Percentiles rank a stretch among this genome's conserved stretches.
Evolutionary conservation across 2,113 vertebrate species (phyloP).

Genomic region (Oostethus manadensis): DNA sequence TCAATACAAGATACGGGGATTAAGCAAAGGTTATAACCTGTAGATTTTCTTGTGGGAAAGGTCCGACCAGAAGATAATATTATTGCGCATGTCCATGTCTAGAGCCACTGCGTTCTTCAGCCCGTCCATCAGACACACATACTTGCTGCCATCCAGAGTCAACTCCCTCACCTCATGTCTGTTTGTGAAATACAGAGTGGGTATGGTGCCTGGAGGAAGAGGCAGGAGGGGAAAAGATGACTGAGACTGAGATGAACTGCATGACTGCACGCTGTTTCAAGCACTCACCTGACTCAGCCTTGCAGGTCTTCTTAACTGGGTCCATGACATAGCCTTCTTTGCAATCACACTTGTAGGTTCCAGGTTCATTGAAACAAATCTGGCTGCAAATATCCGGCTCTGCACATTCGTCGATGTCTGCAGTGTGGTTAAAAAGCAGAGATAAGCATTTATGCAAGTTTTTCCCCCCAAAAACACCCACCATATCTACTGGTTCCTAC

Average conservation of each 20-base stretch:
- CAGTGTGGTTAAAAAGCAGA: not conserved
- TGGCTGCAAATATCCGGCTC: constrained; percentile 77
- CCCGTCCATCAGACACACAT: constrained; percentile 70
- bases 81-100: constrained; percentile 76
- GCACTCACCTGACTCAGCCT: constrained; percentile 70
- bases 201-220: constrained; percentile 60
- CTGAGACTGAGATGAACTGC: not conserved
- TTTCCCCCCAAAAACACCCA: too few species aligned
- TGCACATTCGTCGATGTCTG: constrained; percentile 84
- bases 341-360: constrained; percentile 83
- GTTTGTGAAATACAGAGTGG: constrained; percentile 82
- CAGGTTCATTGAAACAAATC: constrained; percentile 78
- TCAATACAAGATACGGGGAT: not conserved
- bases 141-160: constrained; percentile 74
- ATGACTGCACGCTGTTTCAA: not conserved
- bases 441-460: not conserved
- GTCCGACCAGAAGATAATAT: constrained; percentile 84
- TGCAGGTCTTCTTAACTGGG: constrained; percentile 74
- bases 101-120: constrained; percentile 79
- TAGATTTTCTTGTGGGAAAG: constrained; percentile 79
- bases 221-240: not conserved
- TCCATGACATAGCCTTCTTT: constrained; percentile 73
- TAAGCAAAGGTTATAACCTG: constrained; percentile 67
- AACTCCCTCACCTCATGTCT: constrained; percentile 81
- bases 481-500: not conserved